These are phyloP conservation scores for Diachrysia chrysitis DNA, from an alignment of 2,888 invertebrate species.

Conservation along the genomic window DNA sequence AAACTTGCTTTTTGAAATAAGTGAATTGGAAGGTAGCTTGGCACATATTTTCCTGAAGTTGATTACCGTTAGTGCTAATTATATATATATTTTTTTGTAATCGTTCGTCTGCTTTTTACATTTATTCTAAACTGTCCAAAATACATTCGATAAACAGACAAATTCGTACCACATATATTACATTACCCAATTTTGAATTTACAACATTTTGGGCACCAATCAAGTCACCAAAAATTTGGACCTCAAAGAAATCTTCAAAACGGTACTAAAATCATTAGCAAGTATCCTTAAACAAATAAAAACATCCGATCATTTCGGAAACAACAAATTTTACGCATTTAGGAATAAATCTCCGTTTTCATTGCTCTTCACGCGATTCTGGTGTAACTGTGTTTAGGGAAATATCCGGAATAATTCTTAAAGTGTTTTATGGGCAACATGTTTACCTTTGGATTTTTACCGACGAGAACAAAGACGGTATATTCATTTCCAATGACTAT, in stretches of 20 bases:
- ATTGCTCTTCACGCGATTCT: constrained; percentile 38
- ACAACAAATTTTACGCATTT: constrained; percentile 43
- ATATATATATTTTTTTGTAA: neutral
- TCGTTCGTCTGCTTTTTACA: neutral
- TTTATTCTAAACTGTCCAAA: no score
- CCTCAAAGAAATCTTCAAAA: neutral
- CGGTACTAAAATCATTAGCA: no score
- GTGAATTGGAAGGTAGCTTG: neutral
- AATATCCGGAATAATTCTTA: constrained; percentile 45
- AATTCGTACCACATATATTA: no score
- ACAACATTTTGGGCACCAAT: neutral
- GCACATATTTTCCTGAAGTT: neutral
- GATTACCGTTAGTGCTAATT: neutral
- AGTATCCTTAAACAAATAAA: constrained; percentile 15
- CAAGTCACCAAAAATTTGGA: neutral
- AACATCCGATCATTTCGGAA: constrained; percentile 20
- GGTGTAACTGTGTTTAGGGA: constrained; percentile 43
- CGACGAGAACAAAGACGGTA: neutral
- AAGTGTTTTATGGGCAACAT: constrained; percentile 49
- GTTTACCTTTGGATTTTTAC: constrained; percentile 19
- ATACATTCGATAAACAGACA: no score
- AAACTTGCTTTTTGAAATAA: neutral
- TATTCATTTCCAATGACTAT: no score
- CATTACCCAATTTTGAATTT: neutral
- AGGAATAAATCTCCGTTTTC: constrained; percentile 46